Conservation (phyloP, 1,140 invertebrate genomes). For the Drosophila kanapiae region DNA sequence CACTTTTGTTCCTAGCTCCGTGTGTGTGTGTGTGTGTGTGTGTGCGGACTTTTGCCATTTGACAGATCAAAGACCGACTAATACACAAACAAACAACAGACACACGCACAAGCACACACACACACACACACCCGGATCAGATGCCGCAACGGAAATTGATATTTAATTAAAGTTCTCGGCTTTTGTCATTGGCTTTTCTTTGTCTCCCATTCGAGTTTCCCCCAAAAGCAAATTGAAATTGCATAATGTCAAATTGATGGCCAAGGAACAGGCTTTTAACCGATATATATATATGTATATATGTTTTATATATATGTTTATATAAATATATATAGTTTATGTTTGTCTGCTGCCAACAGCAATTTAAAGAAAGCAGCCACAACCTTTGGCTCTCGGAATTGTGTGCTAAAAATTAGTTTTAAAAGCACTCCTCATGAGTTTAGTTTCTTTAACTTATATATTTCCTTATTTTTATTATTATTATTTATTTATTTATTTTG, state of each 20-base stretch:
- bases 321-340: not conserved
- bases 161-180: slow-evolving; percentile 76
- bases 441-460: not conserved
- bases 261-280: not conserved
- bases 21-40: slow-evolving; percentile 7
- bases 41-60: slow-evolving; percentile 32
- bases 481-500: too few species aligned
- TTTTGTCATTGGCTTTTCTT: slow-evolving; percentile 44
- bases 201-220: slow-evolving; percentile 11
- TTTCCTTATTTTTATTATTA: too few species aligned
- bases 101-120: slow-evolving; percentile 2
- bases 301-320: not conserved
- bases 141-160: slow-evolving; percentile 70
- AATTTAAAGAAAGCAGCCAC: not conserved
- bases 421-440: not conserved
- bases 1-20: slow-evolving; percentile 26
- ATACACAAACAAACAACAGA: slow-evolving; percentile 30
- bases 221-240: slow-evolving; percentile 42
- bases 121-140: slow-evolving; percentile 20
- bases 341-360: not conserved
- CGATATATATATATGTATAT: not conserved
- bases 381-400: too few species aligned
- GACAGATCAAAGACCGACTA: slow-evolving; percentile 64
- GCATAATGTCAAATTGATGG: slow-evolving; percentile 33
- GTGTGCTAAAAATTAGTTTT: too few species aligned